Base-by-base conservation (phyloP, 2,888 invertebrate species). In the Spodoptera picta region DNA sequence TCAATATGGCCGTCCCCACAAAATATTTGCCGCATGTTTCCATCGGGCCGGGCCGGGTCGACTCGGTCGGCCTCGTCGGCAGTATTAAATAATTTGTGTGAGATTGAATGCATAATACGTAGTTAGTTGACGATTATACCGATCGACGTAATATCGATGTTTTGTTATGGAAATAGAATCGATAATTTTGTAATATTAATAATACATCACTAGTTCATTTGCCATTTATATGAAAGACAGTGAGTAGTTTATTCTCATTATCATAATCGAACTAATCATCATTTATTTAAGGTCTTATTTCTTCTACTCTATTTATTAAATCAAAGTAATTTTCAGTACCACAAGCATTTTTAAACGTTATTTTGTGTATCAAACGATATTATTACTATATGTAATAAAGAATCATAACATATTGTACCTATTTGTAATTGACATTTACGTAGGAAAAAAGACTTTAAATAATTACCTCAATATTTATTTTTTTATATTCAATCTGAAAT, bases 1-100 rank as follows among this genome's bases (percentile, higher is more conserved):
- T 44, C 24, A 56, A 77, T 64, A 68, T 72, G 69, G 67, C 75
- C 77, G 83, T 81, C 80, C 77, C 76, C 71, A 77, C 80, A 78
- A 75, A 80, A 80, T 82, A 76, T 82, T 77, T 66, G 72, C 77
- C 75, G 79, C 84, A 79, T 67, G 79, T 80, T 79, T 71, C 75
- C 83, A 81, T 78, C 75, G 77, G 81, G 76, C 48, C 48, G 72
- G 61, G 7, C 73, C 48, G 45, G 68, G 53, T n/a, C 11, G 45
- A 48, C 53, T 24, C 54, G 42, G 60, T 74, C 85, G 88, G 85
- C 84, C 83, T 85, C 83, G 86, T 85, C 85, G 92, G 90, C 92
- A 94, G 93, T 93, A 93, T 94, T 94, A 93, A 85, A 79, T 81
- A 77, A 81, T 83, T 87, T 90, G 88, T 87, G 87, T 83, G 79